Evolutionary conservation across 1,140 invertebrate species (phyloP).

Genomic region (Yoshiicerus persimilis): DNA sequence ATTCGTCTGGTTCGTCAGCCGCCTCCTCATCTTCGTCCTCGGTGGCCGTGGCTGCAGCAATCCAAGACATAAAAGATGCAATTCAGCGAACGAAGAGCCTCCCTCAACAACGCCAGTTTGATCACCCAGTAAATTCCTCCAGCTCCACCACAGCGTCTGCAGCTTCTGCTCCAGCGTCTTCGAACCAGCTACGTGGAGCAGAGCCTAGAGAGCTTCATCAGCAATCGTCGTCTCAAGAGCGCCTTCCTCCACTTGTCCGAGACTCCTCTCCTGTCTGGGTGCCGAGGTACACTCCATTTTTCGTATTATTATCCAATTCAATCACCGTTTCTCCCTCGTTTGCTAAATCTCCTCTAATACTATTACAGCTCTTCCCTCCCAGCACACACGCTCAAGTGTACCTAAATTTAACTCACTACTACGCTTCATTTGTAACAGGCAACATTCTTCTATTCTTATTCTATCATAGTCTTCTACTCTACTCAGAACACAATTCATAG

Average conservation of each 20-base stretch:
- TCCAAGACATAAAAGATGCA: slow-evolving; percentile 77
- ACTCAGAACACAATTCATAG: no score
- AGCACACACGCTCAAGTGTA: neutral
- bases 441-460: neutral
- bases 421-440: neutral
- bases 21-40: slow-evolving; percentile 24
- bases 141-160: neutral
- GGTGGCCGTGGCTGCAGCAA: slow-evolving; percentile 68
- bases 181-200: slow-evolving; percentile 19
- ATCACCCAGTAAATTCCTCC: slow-evolving; percentile 31
- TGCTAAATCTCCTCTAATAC: neutral
- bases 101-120: slow-evolving; percentile 26
- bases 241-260: slow-evolving; percentile 35
- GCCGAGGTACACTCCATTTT: slow-evolving; percentile 51
- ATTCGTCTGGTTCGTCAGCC: slow-evolving; percentile 28
- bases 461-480: neutral
- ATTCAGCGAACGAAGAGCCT: slow-evolving; percentile 69
- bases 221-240: slow-evolving; percentile 37
- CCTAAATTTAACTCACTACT: neutral
- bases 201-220: slow-evolving; percentile 21
- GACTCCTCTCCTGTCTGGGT: slow-evolving; percentile 55
- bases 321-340: neutral
- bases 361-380: neutral
- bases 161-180: neutral
- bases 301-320: neutral